Evolutionary conservation across 2,888 invertebrate species (phyloP), one percentile per base, ranked within the genome.

Genomic region (Drosophila limbata): DNA sequence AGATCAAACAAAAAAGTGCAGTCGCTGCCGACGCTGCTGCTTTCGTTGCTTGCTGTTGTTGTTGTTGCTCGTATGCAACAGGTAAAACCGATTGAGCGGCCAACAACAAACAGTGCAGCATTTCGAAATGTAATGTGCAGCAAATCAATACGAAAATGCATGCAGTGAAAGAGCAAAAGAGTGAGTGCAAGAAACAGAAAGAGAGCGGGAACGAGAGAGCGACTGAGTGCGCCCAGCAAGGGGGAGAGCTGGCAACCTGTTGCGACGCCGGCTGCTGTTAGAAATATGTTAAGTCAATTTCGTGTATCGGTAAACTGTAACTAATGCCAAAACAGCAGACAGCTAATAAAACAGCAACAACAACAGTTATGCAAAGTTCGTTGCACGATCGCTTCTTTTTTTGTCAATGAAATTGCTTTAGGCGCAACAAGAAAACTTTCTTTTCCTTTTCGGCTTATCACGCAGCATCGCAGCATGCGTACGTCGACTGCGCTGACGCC

Each of bases 1-100:
- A 88, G 90, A 86, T 89, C 90, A 86, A 86, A 86, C 90, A 89
- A 84, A 88, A 89, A 84, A 72, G 37, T 62, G 78, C 79, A 84
- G 89, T 72, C 73, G 73, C 89, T 83, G 85, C 84, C 78, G 68
- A 67, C 64, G 71, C 40, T 64, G 77, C 62, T 71, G 73, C 61
- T 66, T 51, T 55, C 47, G 44, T 51, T 56, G 39, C 15, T 52
- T 59, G 67, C 57, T 57, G 62, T 47, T 62, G 62, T 60, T 62
- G 57, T 60, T 68, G 72, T 65, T 57, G 55, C 51, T 57, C 60
- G 57, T 55, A 33, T 45, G 45, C 81, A 81, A 72, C 89, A 89
- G 88, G 88, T 89, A 87, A 81, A 84, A 82, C 73, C 87, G 67
- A 73, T 63, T 65, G 68, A 67, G 63, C 75, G 68, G 71, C 68